phyloP scores from a whole-genome alignment of 2,888 invertebrate genomes.

The Dorcus parallelipipedus region DNA sequence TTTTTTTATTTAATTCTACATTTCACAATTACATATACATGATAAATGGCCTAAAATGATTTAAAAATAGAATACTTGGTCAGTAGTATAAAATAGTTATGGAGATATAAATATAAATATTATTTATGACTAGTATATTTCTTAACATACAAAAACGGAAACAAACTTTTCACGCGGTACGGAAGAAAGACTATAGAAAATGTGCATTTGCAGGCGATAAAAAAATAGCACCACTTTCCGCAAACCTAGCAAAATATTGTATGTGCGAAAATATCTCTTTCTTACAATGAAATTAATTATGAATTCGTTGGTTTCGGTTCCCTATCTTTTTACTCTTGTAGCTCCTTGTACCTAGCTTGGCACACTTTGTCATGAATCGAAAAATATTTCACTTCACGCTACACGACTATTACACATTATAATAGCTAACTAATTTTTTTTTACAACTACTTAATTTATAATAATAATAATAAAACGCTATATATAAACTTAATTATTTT shows the following conservation, averaged over 20 bases:
- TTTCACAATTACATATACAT: slow-evolving; percentile 19
- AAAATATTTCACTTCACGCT: slow-evolving; percentile 5
- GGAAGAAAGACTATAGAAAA: background rate
- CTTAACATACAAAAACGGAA: slow-evolving; percentile 20
- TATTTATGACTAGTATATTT: slow-evolving; percentile 35
- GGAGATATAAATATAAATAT: slow-evolving; percentile 33
- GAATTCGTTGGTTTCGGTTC: background rate
- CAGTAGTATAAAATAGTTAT: slow-evolving; percentile 35
- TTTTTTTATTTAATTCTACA: slow-evolving; percentile 14
- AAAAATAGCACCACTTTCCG: slow-evolving; percentile 10
- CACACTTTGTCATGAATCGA: slow-evolving; percentile 15
- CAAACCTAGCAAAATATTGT: slow-evolving; percentile 1
- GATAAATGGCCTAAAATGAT: slow-evolving; percentile 14
- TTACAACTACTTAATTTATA: too few relatives aligned
- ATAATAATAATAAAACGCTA: too few relatives aligned
- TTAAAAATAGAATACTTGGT: slow-evolving; percentile 36
- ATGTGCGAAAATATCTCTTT: background rate
- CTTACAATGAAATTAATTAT: background rate
- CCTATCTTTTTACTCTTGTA: background rate
- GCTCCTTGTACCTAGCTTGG: slow-evolving; percentile 9
- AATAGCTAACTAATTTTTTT: too few relatives aligned
- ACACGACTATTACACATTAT: too few relatives aligned
- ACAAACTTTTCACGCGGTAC: slow-evolving; percentile 2
- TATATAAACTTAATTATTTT: too few relatives aligned
- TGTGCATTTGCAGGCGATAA: slow-evolving; percentile 1